These are phyloP conservation scores for Coracopsis vasa DNA, from an alignment of 2,113 vertebrate species.

Conservation along the genomic window DNA sequence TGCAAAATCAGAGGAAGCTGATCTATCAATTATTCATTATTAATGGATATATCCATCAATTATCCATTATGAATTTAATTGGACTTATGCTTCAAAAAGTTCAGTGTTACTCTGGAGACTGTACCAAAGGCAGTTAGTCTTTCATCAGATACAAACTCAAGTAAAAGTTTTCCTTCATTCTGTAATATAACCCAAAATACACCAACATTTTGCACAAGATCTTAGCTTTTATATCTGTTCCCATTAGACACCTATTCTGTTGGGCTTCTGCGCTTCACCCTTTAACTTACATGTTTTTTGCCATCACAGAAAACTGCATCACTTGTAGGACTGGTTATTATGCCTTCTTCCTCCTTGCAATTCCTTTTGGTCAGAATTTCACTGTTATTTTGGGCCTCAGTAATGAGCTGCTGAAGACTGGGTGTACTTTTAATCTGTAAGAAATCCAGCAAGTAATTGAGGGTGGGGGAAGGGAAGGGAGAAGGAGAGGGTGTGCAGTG, in stretches of 20 bases:
- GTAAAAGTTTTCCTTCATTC: neutral
- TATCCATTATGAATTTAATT: neutral
- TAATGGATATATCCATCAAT: neutral
- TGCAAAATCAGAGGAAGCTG: neutral
- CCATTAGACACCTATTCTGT: neutral
- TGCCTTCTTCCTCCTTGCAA: slow-evolving; percentile 14
- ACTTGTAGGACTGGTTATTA: neutral
- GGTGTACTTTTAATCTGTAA: slow-evolving; percentile 75
- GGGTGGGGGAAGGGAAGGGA: neutral
- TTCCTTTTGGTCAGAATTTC: neutral
- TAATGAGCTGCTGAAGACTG: slow-evolving; percentile 77
- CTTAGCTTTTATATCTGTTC: neutral
- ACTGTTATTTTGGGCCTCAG: slow-evolving; percentile 44
- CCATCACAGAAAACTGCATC: slow-evolving; percentile 58
- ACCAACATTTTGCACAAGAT: neutral
- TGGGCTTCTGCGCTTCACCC: neutral
- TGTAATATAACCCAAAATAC: neutral
- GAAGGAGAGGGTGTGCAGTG: neutral
- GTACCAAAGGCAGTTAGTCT: neutral
- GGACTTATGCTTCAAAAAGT: neutral
- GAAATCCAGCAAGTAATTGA: neutral
- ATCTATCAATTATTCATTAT: neutral
- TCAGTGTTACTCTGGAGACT: neutral
- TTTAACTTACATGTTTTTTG: slow-evolving; percentile 64
- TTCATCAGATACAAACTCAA: neutral